Base-by-base conservation (phyloP, 2,113 vertebrate species). In the Neofelis nebulosa region DNA sequence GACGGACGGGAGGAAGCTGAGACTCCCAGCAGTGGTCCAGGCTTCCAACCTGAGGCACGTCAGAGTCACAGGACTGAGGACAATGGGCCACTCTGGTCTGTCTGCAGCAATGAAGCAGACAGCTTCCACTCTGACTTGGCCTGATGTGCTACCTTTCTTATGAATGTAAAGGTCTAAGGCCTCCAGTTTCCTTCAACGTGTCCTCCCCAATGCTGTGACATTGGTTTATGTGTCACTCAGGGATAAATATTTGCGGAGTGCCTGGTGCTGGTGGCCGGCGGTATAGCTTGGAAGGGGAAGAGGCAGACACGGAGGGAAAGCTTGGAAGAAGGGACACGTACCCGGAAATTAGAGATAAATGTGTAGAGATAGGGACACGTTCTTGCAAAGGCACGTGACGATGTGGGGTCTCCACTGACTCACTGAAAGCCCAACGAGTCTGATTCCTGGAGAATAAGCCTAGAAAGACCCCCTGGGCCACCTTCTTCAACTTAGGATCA, bases 181-280 rank as follows among this genome's bases (percentile, higher is more conserved):
- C 15, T 8, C 63, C 63, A 5, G 4, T 18, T 57, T 6, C 55
- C 57, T 23, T 7, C 21, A 9, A 9, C 57, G 21, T 2, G 57
- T 21, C 57, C 57, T 61, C 6, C 21, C 65, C 65, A 7, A 2
- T 4, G 18, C 36, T n/a, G 9, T 9, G 4, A 9, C 68, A 2
- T 36, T 1, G 1, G 66, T 16, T 14, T 33, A 0, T 5, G 14
- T 33, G 7, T 33, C 6, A 3, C 2, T 15, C 14, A 16, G 18
- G 33, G 68, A 6, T n/a, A 19, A 9, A 8, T 10, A 4, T 10
- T 21, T 1, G 68, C 0, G 15, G 18, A 4, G 68, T 18, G n/a
- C n/a, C 33, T 10, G 18, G 68, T 12, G 19, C 68, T 4, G 9
- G 36, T 10, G 1, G 69, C 18, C 3, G 36, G 66, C 14, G 0